Base-by-base conservation (phyloP, 2,888 invertebrate species). In the Lithophane semibrunnea region DNA sequence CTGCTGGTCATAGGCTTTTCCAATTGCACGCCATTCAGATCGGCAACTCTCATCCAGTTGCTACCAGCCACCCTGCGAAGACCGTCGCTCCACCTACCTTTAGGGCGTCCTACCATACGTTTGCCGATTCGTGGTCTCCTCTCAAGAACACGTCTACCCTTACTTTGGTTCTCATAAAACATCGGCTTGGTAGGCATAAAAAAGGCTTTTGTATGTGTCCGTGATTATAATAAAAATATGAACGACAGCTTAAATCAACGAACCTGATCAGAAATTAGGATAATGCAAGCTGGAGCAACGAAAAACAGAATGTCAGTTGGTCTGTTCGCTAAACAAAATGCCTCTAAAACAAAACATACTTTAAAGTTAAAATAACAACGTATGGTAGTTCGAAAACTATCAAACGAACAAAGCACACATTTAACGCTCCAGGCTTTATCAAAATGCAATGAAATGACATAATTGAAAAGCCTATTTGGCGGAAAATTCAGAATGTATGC, bases 381-480 rank as follows among this genome's bases (percentile, higher is more conserved):
- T 42, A 49, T 24, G 49, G 49, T 52, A 49, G 29, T 69, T 71
- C 18, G 24, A 60, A 71, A 72, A 63, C 75, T 63, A 76, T 73
- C 47, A 49, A 67, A 77, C 61, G 64, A 56, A 73, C 66, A 69
- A 73, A 64, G 74, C 75, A 67, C 70, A 72, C 66, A 77, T 81
- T 83, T 75, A 83, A 88, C 79, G 81, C 73, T 76, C 52, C 68
- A 67, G 67, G 60, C 84, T 73, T 84, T 80, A 85, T 86, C 77
- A 84, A 75, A 80, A 76, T 71, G 73, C 75, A 82, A 85, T 83
- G 74, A 84, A 87, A 86, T 76, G 76, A 79, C 87, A 81, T 86
- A 87, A 90, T 90, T 87, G 87, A 88, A 89, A 88, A 77, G 83
- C 78, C 79, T 85, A 88, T 90, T 86, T 85, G 77, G 73, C 71